These are phyloP conservation scores for Diaperis boleti DNA, from an alignment of 2,888 invertebrate species.

Conservation along the genomic window DNA sequence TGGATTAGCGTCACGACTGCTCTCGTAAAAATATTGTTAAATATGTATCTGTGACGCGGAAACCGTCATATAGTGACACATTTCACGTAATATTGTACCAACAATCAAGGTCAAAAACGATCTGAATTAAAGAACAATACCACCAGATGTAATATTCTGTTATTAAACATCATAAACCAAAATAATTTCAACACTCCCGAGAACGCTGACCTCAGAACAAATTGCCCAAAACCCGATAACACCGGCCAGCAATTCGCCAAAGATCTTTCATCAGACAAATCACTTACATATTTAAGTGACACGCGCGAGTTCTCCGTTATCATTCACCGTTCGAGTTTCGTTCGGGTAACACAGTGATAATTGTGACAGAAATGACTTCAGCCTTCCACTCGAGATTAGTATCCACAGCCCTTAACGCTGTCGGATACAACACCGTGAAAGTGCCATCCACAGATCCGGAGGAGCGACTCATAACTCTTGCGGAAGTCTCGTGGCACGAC, in stretches of 20 bases:
- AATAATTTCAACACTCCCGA: constrained; percentile 18
- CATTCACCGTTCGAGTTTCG: constrained; percentile 9
- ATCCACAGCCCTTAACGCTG: neutral
- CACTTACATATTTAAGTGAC: constrained; percentile 41
- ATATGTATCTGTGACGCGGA: too few relatives aligned
- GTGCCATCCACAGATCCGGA: constrained; percentile 51
- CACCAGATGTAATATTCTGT: too few relatives aligned
- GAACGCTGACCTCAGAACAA: neutral
- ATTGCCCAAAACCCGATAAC: neutral
- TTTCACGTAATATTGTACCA: too few relatives aligned
- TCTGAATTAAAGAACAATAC: too few relatives aligned
- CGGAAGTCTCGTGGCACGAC: constrained; percentile 84
- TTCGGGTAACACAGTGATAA: neutral
- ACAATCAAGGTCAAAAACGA: too few relatives aligned
- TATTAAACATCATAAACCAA: too few relatives aligned
- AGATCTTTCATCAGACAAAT: constrained; percentile 47
- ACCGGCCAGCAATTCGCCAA: constrained; percentile 9
- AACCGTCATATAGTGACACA: too few relatives aligned
- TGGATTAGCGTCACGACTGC: too few relatives aligned
- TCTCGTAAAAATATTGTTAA: too few relatives aligned
- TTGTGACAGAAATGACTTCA: constrained; percentile 37
- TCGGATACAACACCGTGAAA: constrained; percentile 16
- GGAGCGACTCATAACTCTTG: constrained; percentile 73
- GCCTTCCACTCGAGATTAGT: constrained; percentile 9
- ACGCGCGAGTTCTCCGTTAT: constrained; percentile 4